Evolutionary conservation across 2,797 vertebrate species (phyloP).

Genomic region (Carduelis carduelis): DNA sequence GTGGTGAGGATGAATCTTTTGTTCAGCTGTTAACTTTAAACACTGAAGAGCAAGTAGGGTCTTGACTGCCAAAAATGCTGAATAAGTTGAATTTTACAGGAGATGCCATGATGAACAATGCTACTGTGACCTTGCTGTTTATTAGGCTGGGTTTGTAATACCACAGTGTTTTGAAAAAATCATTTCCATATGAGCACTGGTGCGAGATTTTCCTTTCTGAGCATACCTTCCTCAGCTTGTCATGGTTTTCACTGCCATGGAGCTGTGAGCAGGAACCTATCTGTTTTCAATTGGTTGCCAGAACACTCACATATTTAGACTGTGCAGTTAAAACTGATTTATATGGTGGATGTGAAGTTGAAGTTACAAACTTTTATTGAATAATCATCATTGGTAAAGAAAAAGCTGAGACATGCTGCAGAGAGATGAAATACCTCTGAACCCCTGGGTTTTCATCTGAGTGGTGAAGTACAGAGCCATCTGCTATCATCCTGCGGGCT

Average conservation of each 20-base stretch:
- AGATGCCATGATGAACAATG: slow-evolving; percentile 12
- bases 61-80: not conserved
- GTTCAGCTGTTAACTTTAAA: not conserved
- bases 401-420: not conserved
- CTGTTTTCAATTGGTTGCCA: slow-evolving; percentile 50
- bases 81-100: not conserved
- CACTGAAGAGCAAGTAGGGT: not conserved
- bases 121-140: slow-evolving; percentile 17
- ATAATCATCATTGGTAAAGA: not conserved
- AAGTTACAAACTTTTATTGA: slow-evolving; percentile 23
- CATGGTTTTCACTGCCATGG: slow-evolving; percentile 16
- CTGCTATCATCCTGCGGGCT: not conserved
- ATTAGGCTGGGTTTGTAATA: slow-evolving; percentile 8
- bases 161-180: slow-evolving; percentile 12
- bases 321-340: slow-evolving; percentile 31
- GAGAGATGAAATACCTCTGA: slow-evolving; percentile 2
- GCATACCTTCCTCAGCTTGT: slow-evolving; percentile 32
- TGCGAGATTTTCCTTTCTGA: slow-evolving; percentile 46
- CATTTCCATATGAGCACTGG: slow-evolving; percentile 54
- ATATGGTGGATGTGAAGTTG: slow-evolving; percentile 34
- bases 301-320: not conserved
- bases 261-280: slow-evolving; percentile 12
- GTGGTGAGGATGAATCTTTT: not conserved
- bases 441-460: not conserved
- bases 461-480: not conserved